Evolutionary conservation across 2,888 invertebrate species (phyloP), one percentile per base, ranked within the genome.

Genomic region (Tupiocoris notatus): DNA sequence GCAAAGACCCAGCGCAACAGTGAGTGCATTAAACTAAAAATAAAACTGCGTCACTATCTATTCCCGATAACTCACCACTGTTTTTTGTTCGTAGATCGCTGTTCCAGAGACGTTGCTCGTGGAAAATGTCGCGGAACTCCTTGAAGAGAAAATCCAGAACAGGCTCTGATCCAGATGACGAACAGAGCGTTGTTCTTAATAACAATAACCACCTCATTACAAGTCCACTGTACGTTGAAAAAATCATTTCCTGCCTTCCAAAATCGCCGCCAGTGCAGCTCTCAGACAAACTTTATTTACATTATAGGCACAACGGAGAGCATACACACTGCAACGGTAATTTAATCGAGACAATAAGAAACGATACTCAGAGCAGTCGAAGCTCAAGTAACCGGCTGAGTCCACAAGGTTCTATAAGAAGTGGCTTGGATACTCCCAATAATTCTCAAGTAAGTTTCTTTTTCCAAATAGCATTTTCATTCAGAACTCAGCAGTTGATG

Each of bases 61-160:
- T n/a, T n/a, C n/a, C n/a, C n/a, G n/a, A n/a, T n/a, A n/a, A n/a
- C n/a, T n/a, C n/a, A n/a, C n/a, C n/a, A n/a, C n/a, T n/a, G n/a
- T n/a, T n/a, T n/a, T n/a, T n/a, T n/a, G n/a, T n/a, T n/a, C 64
- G 23, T 74, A 80, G 80, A 18, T 79, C 77, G 23, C 78, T 80
- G 57, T 80, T 81, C 76, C 81, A 81, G 77, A 79, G 91, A 81
- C 90, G 90, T 20, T 90, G 91, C 82, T 92, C 93, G 79, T 92
- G 91, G 90, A 90, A 91, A 81, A 86, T 91, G 80, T 89, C 90
- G 18, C 87, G 90, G 77, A 89, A 93, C 70, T 91, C 94, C 83
- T 86, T 95, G 81, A 87, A 89, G 78, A 87, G 89, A 80, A 91
- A 90, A 79, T 81, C 82, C 7, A 80, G 82, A 57, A 78, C 81